Evolutionary conservation across 1,140 invertebrate genomes (phyloP), one percentile per base, ranked within the genome.

Genomic region (Cydia splendana): DNA sequence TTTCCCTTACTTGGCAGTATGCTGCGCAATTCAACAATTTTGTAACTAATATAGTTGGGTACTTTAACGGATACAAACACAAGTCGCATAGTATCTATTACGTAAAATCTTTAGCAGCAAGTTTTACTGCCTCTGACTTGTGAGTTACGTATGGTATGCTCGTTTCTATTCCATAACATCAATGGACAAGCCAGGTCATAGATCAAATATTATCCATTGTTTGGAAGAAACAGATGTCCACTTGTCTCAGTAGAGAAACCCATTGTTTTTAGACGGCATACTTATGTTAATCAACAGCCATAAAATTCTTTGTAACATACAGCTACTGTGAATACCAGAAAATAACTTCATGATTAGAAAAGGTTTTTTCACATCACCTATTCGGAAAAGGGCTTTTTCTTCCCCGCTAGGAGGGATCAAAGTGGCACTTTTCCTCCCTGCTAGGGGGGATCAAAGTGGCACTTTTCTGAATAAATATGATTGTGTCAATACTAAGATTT

Each of bases 191-290:
- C 18, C 2, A 12, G n/a, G 67, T 42, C 67, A 45, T 45, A 71
- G 67, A 12, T 71, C 18, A 71, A 34, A 42, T 38, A 45, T 38
- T 71, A 42, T 45, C 67, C 7, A 42, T 71, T 71, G 67, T 71
- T 71, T 71, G 15, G 67, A 42, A 45, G n/a, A 7, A 18, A 53
- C n/a, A n/a, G 4, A 53, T 53, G 20, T 24, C 57, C 57, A 24
- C 57, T 62, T 62, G 57, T 62, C 20, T 62, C 57, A 62, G 48
- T 51, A n/a, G 18, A 62, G 57, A 62, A 24, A 9, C 20, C 57
- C 20, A 62, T 62, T 62, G 57, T 62, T 24, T 24, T 62, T 62
- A 24, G 9, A 62, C 6, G 2, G 6, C n/a, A 18, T 53, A 53
- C 51, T 18, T 53, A 53, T n/a, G 51, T n/a, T 20, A 20, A 62